Conservation (phyloP, 2,113 vertebrate genomes). For the Lycaon pictus region DNA sequence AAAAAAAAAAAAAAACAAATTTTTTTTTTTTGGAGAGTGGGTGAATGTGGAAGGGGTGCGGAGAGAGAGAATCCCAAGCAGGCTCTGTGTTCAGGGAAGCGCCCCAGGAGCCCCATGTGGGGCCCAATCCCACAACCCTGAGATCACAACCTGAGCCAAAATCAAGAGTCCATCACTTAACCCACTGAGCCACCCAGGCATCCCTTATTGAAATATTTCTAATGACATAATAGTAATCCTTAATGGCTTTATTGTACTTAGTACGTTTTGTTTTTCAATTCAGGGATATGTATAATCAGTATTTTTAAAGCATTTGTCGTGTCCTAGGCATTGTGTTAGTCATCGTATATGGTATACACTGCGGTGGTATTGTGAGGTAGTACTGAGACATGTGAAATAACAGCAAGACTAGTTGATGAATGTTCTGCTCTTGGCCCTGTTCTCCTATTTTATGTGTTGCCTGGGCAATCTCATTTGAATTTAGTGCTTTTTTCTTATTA, state of each 20-base stretch:
- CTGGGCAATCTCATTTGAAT: background rate
- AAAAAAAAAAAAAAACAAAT: background rate
- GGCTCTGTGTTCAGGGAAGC: background rate
- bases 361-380: background rate
- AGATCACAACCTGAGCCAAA: background rate
- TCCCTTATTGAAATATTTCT: background rate
- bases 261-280: background rate
- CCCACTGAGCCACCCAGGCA: background rate
- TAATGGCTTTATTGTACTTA: constrained; percentile 14
- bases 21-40: background rate
- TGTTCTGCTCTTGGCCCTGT: background rate
- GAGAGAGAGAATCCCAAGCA: background rate
- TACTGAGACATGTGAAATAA: background rate
- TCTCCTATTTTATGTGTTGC: background rate
- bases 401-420: background rate
- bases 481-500: constrained; percentile 4
- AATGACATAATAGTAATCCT: background rate
- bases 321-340: background rate
- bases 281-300: background rate
- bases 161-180: background rate
- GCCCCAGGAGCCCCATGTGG: background rate
- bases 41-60: background rate
- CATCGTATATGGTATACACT: background rate
- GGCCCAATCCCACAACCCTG: background rate
- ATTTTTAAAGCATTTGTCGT: background rate